These are phyloP conservation scores for Oxyteleia sp. DNA, from an alignment of 2,888 invertebrate genomes.

Conservation along the genomic window DNA sequence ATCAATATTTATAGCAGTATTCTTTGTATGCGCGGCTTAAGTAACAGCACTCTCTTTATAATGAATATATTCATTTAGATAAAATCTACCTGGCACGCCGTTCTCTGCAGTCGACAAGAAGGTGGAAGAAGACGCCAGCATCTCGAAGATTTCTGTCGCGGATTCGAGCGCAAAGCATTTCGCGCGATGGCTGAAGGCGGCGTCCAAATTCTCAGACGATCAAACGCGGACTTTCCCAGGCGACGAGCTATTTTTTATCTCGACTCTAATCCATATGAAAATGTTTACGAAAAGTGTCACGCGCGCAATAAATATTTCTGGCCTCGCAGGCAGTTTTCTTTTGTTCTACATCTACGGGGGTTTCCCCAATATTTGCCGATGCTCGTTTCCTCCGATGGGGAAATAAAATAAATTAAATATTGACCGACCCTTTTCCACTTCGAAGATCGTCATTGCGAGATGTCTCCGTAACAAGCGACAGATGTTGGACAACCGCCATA, in stretches of 20 bases:
- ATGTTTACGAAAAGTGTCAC: constrained; percentile 26
- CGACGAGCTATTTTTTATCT: too few relatives aligned
- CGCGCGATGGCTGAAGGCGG: constrained; percentile 33
- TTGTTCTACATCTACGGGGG: constrained; percentile 9
- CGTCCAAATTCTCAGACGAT: constrained; percentile 14
- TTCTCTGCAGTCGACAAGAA: constrained; percentile 34
- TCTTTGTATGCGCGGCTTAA: constrained; percentile 73
- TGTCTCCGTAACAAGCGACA: constrained; percentile 80
- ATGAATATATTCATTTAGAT: constrained; percentile 80
- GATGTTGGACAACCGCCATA: constrained; percentile 85
- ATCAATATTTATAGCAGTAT: constrained; percentile 79
- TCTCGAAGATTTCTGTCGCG: constrained; percentile 57
- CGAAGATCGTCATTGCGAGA: constrained; percentile 58
- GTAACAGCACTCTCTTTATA: constrained; percentile 77
- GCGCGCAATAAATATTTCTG: too few relatives aligned
- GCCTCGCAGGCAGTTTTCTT: too few relatives aligned
- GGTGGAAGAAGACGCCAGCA: constrained; percentile 44
- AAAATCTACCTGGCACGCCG: constrained; percentile 77
- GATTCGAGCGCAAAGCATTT: constrained; percentile 45
- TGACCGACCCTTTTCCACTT: constrained; percentile 57
- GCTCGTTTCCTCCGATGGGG: constrained; percentile 26
- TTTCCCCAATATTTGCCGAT: constrained; percentile 35
- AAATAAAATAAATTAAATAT: constrained; percentile 68
- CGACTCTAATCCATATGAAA: not conserved
- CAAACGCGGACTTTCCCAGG: constrained; percentile 1